phyloP scores from a whole-genome alignment of 1,140 invertebrate genomes.

The Drosophila sucinea region DNA sequence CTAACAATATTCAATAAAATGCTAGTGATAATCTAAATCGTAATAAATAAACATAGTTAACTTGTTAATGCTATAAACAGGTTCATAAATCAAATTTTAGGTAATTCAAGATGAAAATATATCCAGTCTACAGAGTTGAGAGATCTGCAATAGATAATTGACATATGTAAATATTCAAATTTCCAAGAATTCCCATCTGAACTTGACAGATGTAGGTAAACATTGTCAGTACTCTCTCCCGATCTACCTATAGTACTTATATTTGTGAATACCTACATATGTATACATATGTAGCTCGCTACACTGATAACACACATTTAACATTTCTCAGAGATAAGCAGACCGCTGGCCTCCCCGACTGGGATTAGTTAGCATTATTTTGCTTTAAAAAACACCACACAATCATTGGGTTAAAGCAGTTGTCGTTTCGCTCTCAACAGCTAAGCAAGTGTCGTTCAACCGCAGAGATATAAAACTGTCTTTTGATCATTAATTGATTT shows the following conservation, averaged over 20 bases:
- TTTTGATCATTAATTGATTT: slow-evolving; percentile 63
- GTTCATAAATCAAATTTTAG: neutral
- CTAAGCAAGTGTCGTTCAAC: slow-evolving; percentile 50
- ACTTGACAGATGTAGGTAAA: slow-evolving; percentile 8
- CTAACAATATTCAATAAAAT: slow-evolving; percentile 42
- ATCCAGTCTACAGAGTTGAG: too few relatives aligned
- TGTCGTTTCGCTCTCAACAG: slow-evolving; percentile 58
- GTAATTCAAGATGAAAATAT: neutral
- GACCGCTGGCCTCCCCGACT: slow-evolving; percentile 37
- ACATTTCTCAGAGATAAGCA: slow-evolving; percentile 70
- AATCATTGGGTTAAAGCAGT: slow-evolving; percentile 48
- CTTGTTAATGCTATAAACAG: slow-evolving; percentile 9
- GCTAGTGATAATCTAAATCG: slow-evolving; percentile 53
- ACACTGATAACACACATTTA: slow-evolving; percentile 63
- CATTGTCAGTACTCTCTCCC: neutral
- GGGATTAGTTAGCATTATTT: slow-evolving; percentile 67
- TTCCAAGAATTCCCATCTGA: neutral
- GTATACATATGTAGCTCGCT: slow-evolving; percentile 37
- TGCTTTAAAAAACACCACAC: slow-evolving; percentile 74
- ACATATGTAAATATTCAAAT: neutral
- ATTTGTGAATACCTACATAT: slow-evolving; percentile 1
- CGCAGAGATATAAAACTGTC: slow-evolving; percentile 38
- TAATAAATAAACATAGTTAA: slow-evolving; percentile 45
- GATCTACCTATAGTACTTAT: neutral
- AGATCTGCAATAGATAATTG: neutral